These are phyloP conservation scores for Pedicia rivosa DNA, from an alignment of 2,888 invertebrate species.

Conservation along the genomic window DNA sequence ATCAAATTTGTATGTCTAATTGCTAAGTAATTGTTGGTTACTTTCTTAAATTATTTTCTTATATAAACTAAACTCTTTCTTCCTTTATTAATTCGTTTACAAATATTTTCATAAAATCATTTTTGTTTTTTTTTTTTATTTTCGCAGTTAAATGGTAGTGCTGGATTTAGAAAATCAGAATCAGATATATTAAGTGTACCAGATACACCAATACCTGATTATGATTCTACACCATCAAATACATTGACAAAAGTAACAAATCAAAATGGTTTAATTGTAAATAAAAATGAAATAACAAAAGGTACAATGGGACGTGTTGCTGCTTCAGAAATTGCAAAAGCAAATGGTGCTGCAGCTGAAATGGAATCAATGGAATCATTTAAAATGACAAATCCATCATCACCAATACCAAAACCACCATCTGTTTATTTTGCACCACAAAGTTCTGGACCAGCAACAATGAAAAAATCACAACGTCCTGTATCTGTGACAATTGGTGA, in stretches of 20 bases:
- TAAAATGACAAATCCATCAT: slow-evolving; percentile 47
- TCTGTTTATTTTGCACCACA: slow-evolving; percentile 48
- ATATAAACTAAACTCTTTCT: too few relatives aligned
- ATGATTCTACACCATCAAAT: slow-evolving; percentile 28
- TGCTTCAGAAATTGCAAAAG: slow-evolving; percentile 17
- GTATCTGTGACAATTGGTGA: slow-evolving; percentile 58
- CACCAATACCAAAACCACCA: slow-evolving; percentile 46
- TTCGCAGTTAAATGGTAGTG: too few relatives aligned
- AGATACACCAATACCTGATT: slow-evolving; percentile 37
- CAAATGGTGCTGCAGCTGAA: slow-evolving; percentile 43
- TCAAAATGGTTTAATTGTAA: slow-evolving; percentile 7
- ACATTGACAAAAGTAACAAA: slow-evolving; percentile 13
- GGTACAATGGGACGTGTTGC: slow-evolving; percentile 12
- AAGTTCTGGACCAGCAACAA: slow-evolving; percentile 37
- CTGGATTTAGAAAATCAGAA: too few relatives aligned
- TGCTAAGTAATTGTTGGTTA: too few relatives aligned
- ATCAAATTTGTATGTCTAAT: too few relatives aligned
- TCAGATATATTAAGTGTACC: slow-evolving; percentile 16
- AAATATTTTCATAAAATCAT: too few relatives aligned
- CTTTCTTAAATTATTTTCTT: too few relatives aligned
- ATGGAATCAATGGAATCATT: slow-evolving; percentile 63
- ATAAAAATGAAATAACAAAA: slow-evolving; percentile 7
- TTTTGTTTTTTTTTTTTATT: too few relatives aligned
- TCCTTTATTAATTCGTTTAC: too few relatives aligned
- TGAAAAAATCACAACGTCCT: slow-evolving; percentile 40